phyloP scores from a whole-genome alignment of 2,113 vertebrate genomes.

The Melanocharis versteri region DNA sequence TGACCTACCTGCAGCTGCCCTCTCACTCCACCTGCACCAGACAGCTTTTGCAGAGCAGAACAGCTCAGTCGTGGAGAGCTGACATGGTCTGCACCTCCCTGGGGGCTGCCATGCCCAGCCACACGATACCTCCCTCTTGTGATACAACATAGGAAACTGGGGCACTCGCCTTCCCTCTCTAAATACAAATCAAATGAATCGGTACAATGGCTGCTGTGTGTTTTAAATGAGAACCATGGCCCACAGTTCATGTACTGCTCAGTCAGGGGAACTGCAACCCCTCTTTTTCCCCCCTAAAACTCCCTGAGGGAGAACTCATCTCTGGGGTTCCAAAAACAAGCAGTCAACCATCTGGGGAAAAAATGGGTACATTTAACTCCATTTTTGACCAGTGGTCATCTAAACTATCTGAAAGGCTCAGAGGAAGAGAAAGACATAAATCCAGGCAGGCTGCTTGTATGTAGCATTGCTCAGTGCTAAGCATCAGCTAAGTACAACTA shows the following conservation, averaged over 20 bases:
- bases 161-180: background rate
- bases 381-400: background rate
- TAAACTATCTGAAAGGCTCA: background rate
- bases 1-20: background rate
- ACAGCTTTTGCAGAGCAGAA: background rate
- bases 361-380: background rate
- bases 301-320: background rate
- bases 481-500: background rate
- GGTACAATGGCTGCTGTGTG: background rate
- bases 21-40: background rate
- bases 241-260: background rate
- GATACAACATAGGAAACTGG: background rate
- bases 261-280: background rate
- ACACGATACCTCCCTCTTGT: background rate
- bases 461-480: background rate
- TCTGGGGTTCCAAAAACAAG: background rate
- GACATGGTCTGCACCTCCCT: background rate
- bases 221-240: background rate
- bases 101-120: background rate
- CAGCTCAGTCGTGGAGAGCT: background rate
- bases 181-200: background rate
- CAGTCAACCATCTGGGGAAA: background rate
- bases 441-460: background rate
- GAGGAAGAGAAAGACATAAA: background rate
- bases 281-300: too few relatives aligned